Evolutionary conservation across 2,797 vertebrate genomes (phyloP), one percentile per base, ranked within the genome.

Genomic region (Pseudochaenichthys georgianus): DNA sequence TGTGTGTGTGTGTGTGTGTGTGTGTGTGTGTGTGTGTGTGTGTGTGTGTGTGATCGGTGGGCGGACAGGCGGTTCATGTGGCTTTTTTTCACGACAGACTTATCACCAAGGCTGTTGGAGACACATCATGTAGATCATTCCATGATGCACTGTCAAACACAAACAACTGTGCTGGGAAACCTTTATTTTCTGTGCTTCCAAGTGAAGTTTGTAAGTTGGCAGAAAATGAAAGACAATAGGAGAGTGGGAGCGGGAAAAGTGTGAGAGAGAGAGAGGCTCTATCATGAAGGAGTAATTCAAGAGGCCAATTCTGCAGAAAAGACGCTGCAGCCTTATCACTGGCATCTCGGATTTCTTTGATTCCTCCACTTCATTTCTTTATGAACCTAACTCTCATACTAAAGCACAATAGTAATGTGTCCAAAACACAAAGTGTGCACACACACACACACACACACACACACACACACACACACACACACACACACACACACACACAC

Each of bases 221-320:
- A 86, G 80, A 80, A 87, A 89, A 82, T 78, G 64, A 77, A 82
- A 88, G 80, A 87, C 45, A 55, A 76, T 72, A 51, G 74, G 48
- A 51, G 58, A 60, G 59, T 34, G 53, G 31, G 43, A 16, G 41
- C 19, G 34, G 73, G 77, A 61, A 64, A 41, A 73, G 64, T 70
- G 41, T 23, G n/a, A n/a, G 42, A 66, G 52, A 16, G 11, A 66
- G 66, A 73, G 54, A 79, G 50, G 59, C 62, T 10, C 80, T 77
- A 83, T 82, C 78, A 83, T 80, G 73, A 64, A 78, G 67, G 70
- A 89, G 89, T 92, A 91, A 92, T 93, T 90, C 93, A 91, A 89
- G 80, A 81, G 77, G 80, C 73, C 31, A 67, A 85, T 81, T 89
- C 69, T 89, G 79, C 79, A 70, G 77, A 73, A 78, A 70, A 87